A percentile compares a stretch with the other conserved stretches of the same genome.
phyloP scores from a whole-genome alignment of 1,140 invertebrate species.

The Babylonia areolata region DNA sequence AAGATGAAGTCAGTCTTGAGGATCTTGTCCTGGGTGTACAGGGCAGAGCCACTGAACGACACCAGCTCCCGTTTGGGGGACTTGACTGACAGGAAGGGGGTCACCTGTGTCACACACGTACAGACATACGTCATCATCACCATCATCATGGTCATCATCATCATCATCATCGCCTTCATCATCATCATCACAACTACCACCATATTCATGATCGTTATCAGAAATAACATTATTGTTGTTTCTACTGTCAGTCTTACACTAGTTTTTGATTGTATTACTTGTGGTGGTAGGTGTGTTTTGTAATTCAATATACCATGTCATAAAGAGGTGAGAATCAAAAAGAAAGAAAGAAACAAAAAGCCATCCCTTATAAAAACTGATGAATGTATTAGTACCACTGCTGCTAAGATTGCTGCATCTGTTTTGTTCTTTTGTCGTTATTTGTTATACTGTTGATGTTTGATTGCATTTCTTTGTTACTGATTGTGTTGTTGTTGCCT shows the following conservation, averaged over 20 bases:
- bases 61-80: constrained; percentile 35
- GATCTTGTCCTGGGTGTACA: constrained; percentile 38
- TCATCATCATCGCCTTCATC: not conserved
- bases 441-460: not conserved
- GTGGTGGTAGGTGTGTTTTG: too few relatives aligned
- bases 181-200: not conserved
- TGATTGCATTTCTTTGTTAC: not conserved
- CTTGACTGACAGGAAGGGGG: constrained; percentile 33
- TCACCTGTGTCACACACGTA: not conserved
- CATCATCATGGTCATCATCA: not conserved
- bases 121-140: not conserved
- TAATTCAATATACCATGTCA: too few relatives aligned
- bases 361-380: too few relatives aligned
- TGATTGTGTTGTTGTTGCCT: not conserved
- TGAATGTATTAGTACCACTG: not conserved
- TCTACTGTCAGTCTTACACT: too few relatives aligned
- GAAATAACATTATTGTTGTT: not conserved
- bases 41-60: constrained; percentile 28
- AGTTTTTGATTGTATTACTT: too few relatives aligned
- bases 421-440: not conserved
- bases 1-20: constrained; percentile 3
- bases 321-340: too few relatives aligned
- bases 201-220: not conserved
- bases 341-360: too few relatives aligned
- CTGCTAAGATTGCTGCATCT: not conserved